Percentiles rank a stretch among this genome's conserved stretches.
phyloP scores from a whole-genome alignment of 2,888 invertebrate species.

The Dugesia japonica region DNA sequence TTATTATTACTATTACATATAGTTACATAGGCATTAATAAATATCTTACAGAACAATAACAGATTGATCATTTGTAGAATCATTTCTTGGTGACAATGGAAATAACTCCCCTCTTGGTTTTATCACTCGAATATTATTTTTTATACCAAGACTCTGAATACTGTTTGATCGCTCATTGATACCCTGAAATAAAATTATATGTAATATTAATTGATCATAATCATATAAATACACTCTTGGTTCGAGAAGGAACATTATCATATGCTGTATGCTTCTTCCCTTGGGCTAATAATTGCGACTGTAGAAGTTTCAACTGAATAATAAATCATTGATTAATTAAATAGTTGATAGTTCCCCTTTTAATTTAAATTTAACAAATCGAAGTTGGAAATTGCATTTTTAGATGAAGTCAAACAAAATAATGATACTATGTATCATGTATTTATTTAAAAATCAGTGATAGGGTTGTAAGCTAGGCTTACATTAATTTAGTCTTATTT shows the following conservation, averaged over 20 bases:
- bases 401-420: too few species aligned
- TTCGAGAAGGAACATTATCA: not conserved
- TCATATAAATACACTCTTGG: not conserved
- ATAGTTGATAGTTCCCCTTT: too few species aligned
- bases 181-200: not conserved
- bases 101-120: not conserved
- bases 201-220: not conserved
- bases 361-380: too few species aligned
- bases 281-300: conserved; percentile 1
- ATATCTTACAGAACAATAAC: not conserved
- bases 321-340: too few species aligned
- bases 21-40: too few species aligned
- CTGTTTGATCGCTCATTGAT: not conserved
- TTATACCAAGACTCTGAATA: not conserved
- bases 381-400: too few species aligned
- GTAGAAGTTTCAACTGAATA: not conserved
- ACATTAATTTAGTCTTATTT: too few species aligned
- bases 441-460: too few species aligned
- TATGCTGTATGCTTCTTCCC: not conserved
- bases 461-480: too few species aligned
- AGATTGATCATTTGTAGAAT: not conserved
- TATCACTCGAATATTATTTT: not conserved
- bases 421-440: too few species aligned
- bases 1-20: too few species aligned
- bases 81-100: not conserved